Conservation (phyloP, 2,888 invertebrate genomes). For the Drosophila atroscutellata region DNA sequence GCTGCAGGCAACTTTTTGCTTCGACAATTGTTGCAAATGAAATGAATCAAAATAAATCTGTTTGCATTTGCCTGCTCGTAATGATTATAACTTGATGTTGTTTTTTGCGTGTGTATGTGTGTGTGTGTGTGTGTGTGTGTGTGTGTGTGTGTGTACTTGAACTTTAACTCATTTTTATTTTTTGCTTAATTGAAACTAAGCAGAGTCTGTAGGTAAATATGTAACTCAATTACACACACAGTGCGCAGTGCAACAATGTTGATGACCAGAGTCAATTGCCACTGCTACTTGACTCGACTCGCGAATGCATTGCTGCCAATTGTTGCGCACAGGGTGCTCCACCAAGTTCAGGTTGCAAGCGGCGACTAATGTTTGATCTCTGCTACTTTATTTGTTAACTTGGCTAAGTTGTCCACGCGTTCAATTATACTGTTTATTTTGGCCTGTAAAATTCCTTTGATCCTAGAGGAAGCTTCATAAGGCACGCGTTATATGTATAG, state of each 20-base stretch:
- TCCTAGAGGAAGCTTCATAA: background rate
- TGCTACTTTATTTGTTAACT: background rate
- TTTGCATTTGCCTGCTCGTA: conserved; percentile 23
- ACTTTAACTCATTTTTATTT: conserved; percentile 80
- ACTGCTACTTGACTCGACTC: conserved; percentile 33
- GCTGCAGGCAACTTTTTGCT: conserved; percentile 16
- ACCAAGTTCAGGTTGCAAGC: background rate
- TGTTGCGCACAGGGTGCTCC: conserved; percentile 21
- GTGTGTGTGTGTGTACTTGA: conserved; percentile 60
- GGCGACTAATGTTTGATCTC: background rate
- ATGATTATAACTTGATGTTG: conserved; percentile 20
- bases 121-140: background rate
- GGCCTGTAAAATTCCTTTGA: background rate
- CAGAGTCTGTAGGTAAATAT: conserved; percentile 67
- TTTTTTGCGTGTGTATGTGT: background rate
- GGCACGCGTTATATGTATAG: too few species aligned
- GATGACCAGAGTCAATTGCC: conserved; percentile 47
- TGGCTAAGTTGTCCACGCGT: background rate
- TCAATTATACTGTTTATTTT: background rate
- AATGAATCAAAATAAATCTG: conserved; percentile 38
- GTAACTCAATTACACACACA: conserved; percentile 63
- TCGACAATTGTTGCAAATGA: conserved; percentile 38
- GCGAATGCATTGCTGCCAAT: conserved; percentile 6
- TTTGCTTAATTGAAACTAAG: conserved; percentile 81
- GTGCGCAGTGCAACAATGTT: conserved; percentile 23